These are phyloP conservation scores for Hemicrepidius hirtus DNA, from an alignment of 2,888 invertebrate species.

Conservation along the genomic window DNA sequence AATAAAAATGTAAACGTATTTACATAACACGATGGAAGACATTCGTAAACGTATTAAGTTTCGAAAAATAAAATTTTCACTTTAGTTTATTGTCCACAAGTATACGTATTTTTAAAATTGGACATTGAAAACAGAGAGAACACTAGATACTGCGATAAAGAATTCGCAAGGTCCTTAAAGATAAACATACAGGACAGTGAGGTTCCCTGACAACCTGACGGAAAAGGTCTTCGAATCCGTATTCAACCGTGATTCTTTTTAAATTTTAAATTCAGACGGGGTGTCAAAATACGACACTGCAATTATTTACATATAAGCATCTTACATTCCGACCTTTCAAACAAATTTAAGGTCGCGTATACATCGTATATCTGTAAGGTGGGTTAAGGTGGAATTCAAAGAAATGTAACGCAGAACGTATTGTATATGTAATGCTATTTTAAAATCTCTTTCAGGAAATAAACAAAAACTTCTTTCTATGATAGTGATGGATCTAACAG, in stretches of 20 bases:
- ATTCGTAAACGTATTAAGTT: slow-evolving; percentile 25
- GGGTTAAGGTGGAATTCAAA: no score
- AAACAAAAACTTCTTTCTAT: no score
- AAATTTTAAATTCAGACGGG: slow-evolving; percentile 45
- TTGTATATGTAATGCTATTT: no score
- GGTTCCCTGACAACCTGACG: slow-evolving; percentile 48
- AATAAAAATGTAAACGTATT: slow-evolving; percentile 33
- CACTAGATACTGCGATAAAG: background rate
- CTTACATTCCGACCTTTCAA: slow-evolving; percentile 23
- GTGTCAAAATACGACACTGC: slow-evolving; percentile 54
- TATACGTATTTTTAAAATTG: background rate
- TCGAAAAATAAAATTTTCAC: slow-evolving; percentile 30
- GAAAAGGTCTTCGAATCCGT: slow-evolving; percentile 46
- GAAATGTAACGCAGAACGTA: no score
- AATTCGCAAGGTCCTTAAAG: slow-evolving; percentile 2
- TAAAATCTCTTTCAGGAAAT: no score
- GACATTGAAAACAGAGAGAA: slow-evolving; percentile 21
- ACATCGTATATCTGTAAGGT: slow-evolving; percentile 6
- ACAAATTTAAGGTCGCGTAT: slow-evolving; percentile 8
- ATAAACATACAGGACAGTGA: slow-evolving; percentile 26
- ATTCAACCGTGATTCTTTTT: slow-evolving; percentile 47
- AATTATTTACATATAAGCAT: slow-evolving; percentile 40
- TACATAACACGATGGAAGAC: slow-evolving; percentile 41
- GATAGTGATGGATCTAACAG: no score
- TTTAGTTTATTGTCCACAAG: background rate